phyloP scores from a whole-genome alignment of 1,140 invertebrate genomes.

The Panagrolaimus sp. region DNA sequence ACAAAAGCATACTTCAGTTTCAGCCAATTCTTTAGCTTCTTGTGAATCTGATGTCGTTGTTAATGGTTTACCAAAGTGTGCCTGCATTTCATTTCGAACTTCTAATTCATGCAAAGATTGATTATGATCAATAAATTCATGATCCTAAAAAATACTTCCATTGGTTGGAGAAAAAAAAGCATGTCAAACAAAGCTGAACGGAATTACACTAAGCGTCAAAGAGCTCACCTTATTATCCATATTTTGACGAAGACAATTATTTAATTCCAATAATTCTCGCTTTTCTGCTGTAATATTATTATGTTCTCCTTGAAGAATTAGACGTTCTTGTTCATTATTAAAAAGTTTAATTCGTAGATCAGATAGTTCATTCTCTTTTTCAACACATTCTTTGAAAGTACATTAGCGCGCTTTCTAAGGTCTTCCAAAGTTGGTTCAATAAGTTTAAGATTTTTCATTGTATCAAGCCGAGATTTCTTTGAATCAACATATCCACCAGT shows the following conservation, averaged over 20 bases:
- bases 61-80: conserved; percentile 43
- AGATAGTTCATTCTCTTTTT: neutral
- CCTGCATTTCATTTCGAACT: conserved; percentile 31
- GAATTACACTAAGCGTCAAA: too few relatives aligned
- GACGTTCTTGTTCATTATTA: neutral
- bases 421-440: conserved; percentile 10
- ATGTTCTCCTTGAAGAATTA: neutral
- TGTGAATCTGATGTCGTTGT: conserved; percentile 30
- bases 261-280: conserved; percentile 49
- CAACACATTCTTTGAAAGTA: neutral
- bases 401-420: conserved; percentile 15
- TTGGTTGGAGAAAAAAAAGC: too few relatives aligned
- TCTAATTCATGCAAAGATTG: conserved; percentile 34
- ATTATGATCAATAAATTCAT: conserved; percentile 68
- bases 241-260: conserved; percentile 62
- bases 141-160: conserved; percentile 23
- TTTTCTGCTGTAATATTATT: conserved; percentile 2
- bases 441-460: conserved; percentile 63
- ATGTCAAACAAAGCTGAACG: too few relatives aligned
- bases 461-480: conserved; percentile 83
- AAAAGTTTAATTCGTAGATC: neutral
- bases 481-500: conserved; percentile 98
- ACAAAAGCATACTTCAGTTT: conserved; percentile 28
- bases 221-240: conserved; percentile 65
- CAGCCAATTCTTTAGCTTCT: conserved; percentile 18